Percentiles rank a stretch among this genome's conserved stretches.
Evolutionary conservation across 2,113 vertebrate species (phyloP).

Genomic region (Eurystomus gularis): DNA sequence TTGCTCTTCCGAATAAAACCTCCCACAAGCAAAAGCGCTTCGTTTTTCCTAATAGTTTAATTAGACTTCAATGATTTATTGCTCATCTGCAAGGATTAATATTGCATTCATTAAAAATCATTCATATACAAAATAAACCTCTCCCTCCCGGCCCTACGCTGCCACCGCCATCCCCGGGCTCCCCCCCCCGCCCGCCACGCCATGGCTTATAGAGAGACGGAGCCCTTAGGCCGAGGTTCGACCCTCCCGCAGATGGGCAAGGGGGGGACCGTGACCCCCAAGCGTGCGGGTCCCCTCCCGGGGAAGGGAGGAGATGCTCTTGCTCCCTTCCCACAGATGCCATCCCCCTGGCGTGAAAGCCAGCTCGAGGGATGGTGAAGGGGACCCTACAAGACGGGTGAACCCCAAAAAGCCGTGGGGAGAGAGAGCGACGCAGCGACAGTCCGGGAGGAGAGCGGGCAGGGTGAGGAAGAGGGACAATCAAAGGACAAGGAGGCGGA

Average conservation of each 20-base stretch:
- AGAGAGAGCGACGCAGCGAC: neutral
- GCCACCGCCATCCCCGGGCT: conserved; percentile 38
- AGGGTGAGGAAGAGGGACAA: neutral
- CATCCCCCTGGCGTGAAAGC: neutral
- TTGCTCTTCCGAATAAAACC: neutral
- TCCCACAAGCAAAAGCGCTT: neutral
- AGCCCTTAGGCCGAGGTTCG: conserved; percentile 49
- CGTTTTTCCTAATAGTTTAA: conserved; percentile 70
- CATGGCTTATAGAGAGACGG: conserved; percentile 71
- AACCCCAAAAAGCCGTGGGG: neutral
- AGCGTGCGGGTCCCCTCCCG: fast-evolving
- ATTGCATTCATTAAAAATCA: conserved; percentile 86
- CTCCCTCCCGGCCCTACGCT: conserved; percentile 61
- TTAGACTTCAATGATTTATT: conserved; percentile 83
- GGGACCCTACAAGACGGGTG: neutral
- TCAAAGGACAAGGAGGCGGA: neutral
- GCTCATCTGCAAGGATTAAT: conserved; percentile 85
- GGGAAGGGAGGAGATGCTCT: neutral
- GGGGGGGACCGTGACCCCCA: neutral
- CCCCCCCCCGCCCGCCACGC: neutral
- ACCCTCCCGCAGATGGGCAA: neutral
- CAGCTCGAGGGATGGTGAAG: neutral
- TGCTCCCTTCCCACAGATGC: fast-evolving
- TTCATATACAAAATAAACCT: conserved; percentile 83
- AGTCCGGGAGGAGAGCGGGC: neutral